Evolutionary conservation across 2,797 vertebrate species (phyloP), one percentile per base, ranked within the genome.

Genomic region (Poeciliopsis infans): DNA sequence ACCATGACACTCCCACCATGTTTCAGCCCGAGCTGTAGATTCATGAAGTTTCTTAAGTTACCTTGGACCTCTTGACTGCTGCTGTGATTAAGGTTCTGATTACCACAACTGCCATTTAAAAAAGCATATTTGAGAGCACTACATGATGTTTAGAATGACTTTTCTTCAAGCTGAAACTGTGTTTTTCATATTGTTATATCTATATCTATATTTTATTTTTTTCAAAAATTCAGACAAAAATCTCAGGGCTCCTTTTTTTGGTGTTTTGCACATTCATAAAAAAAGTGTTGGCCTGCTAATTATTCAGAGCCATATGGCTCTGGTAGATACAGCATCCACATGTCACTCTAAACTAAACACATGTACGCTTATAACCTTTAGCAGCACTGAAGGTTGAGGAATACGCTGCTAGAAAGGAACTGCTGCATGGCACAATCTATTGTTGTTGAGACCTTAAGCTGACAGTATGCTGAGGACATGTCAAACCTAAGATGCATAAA

Each of bases 311-410:
- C 51, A 68, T 25, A 47, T 78, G 72, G 43, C 53, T 73, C 18
- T 70, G 47, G 8, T 72, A 61, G 46, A 39, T 36, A 72, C 43
- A 41, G 12, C 15, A 39, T 79, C 1, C 33, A 74, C 36, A 11
- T 43, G 74, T 51, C 78, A 75, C 61, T 53, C 5, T 23, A 41
- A 68, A 23, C 31, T 39, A 20, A 79, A 87, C 76, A 80, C 51
- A 74, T 41, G 49, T 45, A 12, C 69, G 79, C 25, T 43, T 51
- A 45, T 28, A 53, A 69, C 46, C 71, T 45, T 72, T 41, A 46
- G 70, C 31, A 77, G 49, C 18, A 73, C 41, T 71, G 79, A 80
- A 76, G 78, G 80, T 79, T 74, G 77, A 72, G 74, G 25, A 11
- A 68, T 75, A n/a, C 25, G 59, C 75, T 41, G 76, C 15, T 25